phyloP scores from a whole-genome alignment of 2,888 invertebrate genomes.

The Gryllus longicercus region DNA sequence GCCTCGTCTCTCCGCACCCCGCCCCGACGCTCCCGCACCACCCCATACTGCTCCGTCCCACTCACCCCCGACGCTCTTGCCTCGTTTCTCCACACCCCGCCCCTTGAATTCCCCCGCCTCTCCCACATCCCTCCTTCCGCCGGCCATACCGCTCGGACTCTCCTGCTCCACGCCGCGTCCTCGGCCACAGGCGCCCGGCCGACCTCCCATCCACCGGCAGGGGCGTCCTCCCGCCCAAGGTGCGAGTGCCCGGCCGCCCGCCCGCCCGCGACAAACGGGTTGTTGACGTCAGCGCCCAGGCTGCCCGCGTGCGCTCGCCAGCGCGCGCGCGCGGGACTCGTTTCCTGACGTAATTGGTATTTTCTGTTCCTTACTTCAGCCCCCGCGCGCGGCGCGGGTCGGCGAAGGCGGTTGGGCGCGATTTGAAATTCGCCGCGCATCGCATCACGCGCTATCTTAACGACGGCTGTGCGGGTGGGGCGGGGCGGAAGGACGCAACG shows the following conservation, averaged over 20 bases:
- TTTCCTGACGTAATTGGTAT: constrained; percentile 4
- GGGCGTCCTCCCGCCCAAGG: too few relatives aligned
- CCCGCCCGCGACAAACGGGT: background rate
- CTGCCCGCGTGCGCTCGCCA: background rate
- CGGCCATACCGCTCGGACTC: too few relatives aligned
- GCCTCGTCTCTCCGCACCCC: too few relatives aligned
- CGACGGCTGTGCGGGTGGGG: background rate
- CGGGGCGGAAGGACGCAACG: background rate
- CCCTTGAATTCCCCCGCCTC: too few relatives aligned
- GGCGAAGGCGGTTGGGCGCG: background rate
- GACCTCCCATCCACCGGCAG: too few relatives aligned
- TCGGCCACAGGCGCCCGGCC: too few relatives aligned
- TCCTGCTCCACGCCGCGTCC: too few relatives aligned
- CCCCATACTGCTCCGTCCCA: too few relatives aligned
- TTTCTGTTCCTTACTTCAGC: constrained; percentile 17
- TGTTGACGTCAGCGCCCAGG: background rate
- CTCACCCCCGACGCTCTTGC: too few relatives aligned
- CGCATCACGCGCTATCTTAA: constrained; percentile 17
- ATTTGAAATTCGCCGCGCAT: background rate
- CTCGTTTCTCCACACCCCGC: too few relatives aligned
- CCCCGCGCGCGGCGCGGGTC: background rate
- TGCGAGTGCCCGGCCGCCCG: background rate
- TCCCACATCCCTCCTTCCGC: too few relatives aligned
- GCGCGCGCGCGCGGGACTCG: background rate
- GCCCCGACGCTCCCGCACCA: too few relatives aligned